A percentile compares a stretch with the other conserved stretches of the same genome.
phyloP scores from a whole-genome alignment of 1,140 invertebrate genomes.

The Neodiprion pinetum region DNA sequence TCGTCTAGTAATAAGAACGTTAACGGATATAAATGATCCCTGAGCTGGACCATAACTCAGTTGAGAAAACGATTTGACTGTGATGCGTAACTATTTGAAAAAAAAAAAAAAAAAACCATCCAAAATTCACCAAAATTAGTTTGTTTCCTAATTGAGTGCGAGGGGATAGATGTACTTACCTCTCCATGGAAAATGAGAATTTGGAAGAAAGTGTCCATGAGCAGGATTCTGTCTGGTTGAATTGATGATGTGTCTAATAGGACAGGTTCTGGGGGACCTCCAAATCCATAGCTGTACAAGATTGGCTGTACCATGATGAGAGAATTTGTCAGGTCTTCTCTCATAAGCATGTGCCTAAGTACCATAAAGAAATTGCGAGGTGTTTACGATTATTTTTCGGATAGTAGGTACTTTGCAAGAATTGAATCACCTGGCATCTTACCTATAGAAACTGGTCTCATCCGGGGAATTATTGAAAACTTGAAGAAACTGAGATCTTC shows the following conservation, averaged over 20 bases:
- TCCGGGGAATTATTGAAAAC: slow-evolving; percentile 99
- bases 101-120: background rate
- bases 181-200: slow-evolving; percentile 99
- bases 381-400: slow-evolving; percentile 4
- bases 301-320: slow-evolving; percentile 99
- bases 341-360: slow-evolving; percentile 92
- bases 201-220: slow-evolving; percentile 99
- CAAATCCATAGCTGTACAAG: slow-evolving; percentile 97
- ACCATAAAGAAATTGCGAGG: slow-evolving; percentile 28
- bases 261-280: slow-evolving; percentile 96
- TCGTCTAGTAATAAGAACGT: slow-evolving; percentile 50
- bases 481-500: slow-evolving; percentile 98
- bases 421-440: slow-evolving; percentile 23
- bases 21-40: background rate
- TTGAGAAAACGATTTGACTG: background rate
- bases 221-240: slow-evolving; percentile 93
- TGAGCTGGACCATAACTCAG: background rate
- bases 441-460: slow-evolving; percentile 99
- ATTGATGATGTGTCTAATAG: slow-evolving; percentile 97
- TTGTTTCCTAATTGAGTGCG: background rate
- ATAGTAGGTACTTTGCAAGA: slow-evolving; percentile 8
- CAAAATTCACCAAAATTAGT: background rate
- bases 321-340: slow-evolving; percentile 96
- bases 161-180: slow-evolving; percentile 60
- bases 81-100: no score